A percentile compares a stretch with the other conserved stretches of the same genome.
phyloP scores from a whole-genome alignment of 2,888 invertebrate genomes.

The Pelosia muscerda region DNA sequence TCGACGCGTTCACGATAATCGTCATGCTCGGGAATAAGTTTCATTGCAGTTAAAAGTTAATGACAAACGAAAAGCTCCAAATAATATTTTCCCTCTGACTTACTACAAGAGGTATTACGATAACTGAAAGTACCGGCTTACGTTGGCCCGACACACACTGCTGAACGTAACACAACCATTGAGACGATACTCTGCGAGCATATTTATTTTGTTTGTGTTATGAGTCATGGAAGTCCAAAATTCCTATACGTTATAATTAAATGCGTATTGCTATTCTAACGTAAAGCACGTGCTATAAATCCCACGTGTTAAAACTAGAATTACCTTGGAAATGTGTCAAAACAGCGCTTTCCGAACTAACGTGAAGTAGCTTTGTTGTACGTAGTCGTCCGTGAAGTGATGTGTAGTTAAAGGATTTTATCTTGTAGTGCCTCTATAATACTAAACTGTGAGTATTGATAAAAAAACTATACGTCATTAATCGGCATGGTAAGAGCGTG shows the following conservation, averaged over 20 bases:
- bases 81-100: neutral
- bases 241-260: constrained; percentile 29
- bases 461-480: neutral
- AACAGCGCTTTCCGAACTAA: constrained; percentile 33
- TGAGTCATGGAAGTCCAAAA: constrained; percentile 42
- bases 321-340: constrained; percentile 52
- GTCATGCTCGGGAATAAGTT: neutral
- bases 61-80: neutral
- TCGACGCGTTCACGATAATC: neutral
- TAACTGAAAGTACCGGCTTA: neutral
- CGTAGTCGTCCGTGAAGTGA: constrained; percentile 27
- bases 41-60: neutral
- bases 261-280: constrained; percentile 21
- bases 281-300: constrained; percentile 34
- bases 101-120: neutral
- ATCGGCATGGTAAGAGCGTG: neutral
- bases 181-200: constrained; percentile 10
- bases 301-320: constrained; percentile 44
- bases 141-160: constrained; percentile 1
- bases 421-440: constrained; percentile 1
- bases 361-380: constrained; percentile 38
- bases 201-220: constrained; percentile 36
- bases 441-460: constrained; percentile 19
- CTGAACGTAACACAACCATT: constrained; percentile 18
- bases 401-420: constrained; percentile 13